Conservation (phyloP, 2,888 invertebrate species). For the Eilema depressum region DNA sequence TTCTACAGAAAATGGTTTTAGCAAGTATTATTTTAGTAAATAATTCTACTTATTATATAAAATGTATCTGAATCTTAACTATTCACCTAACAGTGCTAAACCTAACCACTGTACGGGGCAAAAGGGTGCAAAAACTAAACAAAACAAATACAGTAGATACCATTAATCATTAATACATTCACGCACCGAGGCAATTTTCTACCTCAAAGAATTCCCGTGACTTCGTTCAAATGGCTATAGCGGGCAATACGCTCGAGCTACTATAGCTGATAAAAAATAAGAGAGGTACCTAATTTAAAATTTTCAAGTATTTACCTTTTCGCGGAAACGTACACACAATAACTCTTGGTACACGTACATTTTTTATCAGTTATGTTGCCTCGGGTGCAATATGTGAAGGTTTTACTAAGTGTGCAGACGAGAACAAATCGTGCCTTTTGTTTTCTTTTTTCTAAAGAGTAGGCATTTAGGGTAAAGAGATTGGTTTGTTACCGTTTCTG, state of each 20-base stretch:
- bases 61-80: not conserved
- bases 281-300: not conserved
- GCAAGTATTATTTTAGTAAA: no score
- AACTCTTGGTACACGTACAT: conserved; percentile 15
- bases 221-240: not conserved
- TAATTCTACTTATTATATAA: not conserved
- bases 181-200: not conserved
- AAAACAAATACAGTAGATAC: not conserved
- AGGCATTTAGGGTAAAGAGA: not conserved
- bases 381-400: conserved; percentile 2
- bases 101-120: not conserved
- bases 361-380: conserved; percentile 13
- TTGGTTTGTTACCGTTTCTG: not conserved
- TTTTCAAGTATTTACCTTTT: conserved; percentile 8
- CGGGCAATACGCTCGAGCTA: not conserved
- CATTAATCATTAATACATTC: not conserved
- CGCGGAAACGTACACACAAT: conserved; percentile 6
- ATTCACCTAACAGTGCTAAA: not conserved
- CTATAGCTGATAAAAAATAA: conserved; percentile 1
- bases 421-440: not conserved
- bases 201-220: not conserved
- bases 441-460: not conserved
- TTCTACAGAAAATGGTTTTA: no score
- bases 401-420: conserved; percentile 6
- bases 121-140: not conserved